Base-by-base conservation (phyloP, 2,113 vertebrate genomes). In the Ciconia boyciana region DNA sequence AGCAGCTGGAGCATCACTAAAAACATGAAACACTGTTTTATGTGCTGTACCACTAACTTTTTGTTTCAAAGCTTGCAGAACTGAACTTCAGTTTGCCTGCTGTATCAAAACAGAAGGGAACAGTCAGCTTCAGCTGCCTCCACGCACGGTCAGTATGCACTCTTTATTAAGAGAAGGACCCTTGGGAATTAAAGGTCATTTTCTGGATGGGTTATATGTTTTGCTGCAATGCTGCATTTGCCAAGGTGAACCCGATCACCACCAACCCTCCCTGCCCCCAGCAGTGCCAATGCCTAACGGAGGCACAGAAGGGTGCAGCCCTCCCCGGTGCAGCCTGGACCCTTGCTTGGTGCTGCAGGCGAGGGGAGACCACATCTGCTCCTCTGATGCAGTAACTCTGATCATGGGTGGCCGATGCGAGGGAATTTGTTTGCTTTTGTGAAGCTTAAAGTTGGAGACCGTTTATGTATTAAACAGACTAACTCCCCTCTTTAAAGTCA, bases 131-230 rank as follows among this genome's bases (percentile, higher is more conserved):
- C 29, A 9, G 34, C 61, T 34, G 49, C 49, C 34, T 21, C 57
- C 39, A 16, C 0, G 1, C 10, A 3, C 0, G 2, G n/a, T 28
- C 31, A 9, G 32, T n/a, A 11, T 0, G 0, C 18, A 2, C 9
- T 13, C 9, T 44, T 22, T 10, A 13, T 16, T 7, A 13, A 34
- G 16, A 54, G 29, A 39, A 61, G 16, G 11, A 19, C 26, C 22
- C 6, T 31, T 14, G 46, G n/a, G 51, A 66, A n/a, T 49, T 31
- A 19, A 61, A 55, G 52, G 52, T 44, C 41, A 5, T 82, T 43
- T 28, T 55, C n/a, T 14, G 60, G 6, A 8, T 65, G 34, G 41
- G 32, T 39, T 46, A 4, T 10, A 5, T 2, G 15, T 26, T 89
- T 65, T 66, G 31, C 51, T 44, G 74, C 51, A n/a, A 7, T 9